Percentiles rank a stretch among this genome's conserved stretches.
Conservation (phyloP, 64 coral and sea anemone species). For the Astreopora myriophthalma region DNA sequence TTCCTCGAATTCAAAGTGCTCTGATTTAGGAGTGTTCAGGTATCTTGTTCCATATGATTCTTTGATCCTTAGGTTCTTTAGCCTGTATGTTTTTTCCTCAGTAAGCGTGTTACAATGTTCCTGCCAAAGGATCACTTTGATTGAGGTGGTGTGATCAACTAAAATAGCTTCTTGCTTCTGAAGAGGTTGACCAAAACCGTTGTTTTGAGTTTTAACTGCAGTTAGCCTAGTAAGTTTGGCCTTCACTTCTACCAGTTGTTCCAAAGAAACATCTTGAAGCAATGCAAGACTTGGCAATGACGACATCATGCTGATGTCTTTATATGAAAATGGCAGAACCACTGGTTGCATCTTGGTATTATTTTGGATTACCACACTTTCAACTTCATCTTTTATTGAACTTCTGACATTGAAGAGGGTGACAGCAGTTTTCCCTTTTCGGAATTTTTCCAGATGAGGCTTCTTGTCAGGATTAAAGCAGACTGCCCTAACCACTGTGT, state of each 20-base stretch:
- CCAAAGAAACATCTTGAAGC: slow-evolving; percentile 49
- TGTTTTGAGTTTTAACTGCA: slow-evolving; percentile 25
- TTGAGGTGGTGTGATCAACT: slow-evolving; percentile 23
- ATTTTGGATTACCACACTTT: slow-evolving; percentile 24
- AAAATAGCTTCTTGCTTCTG: slow-evolving; percentile 41
- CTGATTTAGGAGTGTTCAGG: slow-evolving; percentile 39
- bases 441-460: neutral
- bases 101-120: slow-evolving; percentile 26
- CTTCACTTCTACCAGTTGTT: slow-evolving; percentile 52
- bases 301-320: neutral
- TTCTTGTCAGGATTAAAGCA: no score
- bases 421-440: neutral
- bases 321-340: neutral
- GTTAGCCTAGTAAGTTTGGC: neutral
- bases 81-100: slow-evolving; percentile 23
- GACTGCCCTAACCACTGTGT: slow-evolving; percentile 6
- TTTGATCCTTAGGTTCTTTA: slow-evolving; percentile 32
- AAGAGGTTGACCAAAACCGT: neutral
- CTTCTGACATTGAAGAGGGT: slow-evolving; percentile 4
- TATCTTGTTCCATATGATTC: slow-evolving; percentile 42
- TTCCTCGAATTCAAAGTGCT: no score
- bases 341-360: slow-evolving; percentile 27
- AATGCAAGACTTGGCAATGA: slow-evolving; percentile 38
- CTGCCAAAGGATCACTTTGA: slow-evolving; percentile 58
- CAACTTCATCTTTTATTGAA: slow-evolving; percentile 19